These are phyloP conservation scores for Brachyptera risi DNA, from an alignment of 2,888 invertebrate genomes.

Conservation along the genomic window DNA sequence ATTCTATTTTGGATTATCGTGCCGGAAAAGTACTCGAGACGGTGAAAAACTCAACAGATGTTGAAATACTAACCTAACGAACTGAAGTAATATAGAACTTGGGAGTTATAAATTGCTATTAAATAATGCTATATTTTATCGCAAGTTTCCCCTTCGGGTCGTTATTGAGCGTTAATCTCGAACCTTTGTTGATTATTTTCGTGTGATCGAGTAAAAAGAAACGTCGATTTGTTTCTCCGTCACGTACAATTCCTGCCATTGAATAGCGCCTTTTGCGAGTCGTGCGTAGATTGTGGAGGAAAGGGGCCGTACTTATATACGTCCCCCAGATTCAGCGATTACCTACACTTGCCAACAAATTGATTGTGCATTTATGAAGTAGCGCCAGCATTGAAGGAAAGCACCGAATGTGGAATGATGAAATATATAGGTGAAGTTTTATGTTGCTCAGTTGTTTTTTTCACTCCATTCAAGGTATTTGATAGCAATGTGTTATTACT, in stretches of 20 bases:
- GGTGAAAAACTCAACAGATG: background rate
- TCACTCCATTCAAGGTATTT: no score
- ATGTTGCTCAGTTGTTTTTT: no score
- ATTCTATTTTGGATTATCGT: no score
- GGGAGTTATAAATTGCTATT: conserved; percentile 1
- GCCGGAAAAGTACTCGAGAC: background rate
- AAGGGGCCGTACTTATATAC: background rate
- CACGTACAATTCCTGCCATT: conserved; percentile 4
- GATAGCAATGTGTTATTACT: no score
- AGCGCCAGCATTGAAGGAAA: background rate
- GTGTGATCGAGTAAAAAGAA: background rate
- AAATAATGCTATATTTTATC: background rate
- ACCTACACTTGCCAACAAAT: conserved; percentile 11
- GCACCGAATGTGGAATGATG: no score
- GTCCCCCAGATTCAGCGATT: background rate
- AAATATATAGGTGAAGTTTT: no score
- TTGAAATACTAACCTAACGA: conserved; percentile 5
- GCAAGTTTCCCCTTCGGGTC: background rate
- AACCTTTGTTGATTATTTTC: conserved; percentile 10
- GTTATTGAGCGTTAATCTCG: background rate
- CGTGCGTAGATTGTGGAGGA: conserved; percentile 3
- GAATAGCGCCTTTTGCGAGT: conserved; percentile 2
- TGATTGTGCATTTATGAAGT: conserved; percentile 14
- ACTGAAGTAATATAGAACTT: background rate
- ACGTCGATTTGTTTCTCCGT: background rate